Conservation (phyloP, 2,113 vertebrate species). For the Elgaria multicarinata region DNA sequence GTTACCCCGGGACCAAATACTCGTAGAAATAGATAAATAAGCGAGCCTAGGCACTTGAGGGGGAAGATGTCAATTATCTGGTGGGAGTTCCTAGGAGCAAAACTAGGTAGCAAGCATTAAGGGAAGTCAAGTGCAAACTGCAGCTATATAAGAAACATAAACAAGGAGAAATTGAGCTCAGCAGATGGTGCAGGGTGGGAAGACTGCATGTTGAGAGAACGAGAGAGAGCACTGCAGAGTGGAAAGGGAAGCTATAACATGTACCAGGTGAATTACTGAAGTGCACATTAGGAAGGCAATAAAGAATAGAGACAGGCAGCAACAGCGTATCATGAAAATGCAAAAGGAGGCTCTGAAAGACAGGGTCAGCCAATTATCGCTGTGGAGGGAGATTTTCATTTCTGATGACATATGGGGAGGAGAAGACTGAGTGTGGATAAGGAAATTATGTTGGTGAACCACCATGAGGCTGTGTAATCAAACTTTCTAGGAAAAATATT, state of each 20-base stretch:
- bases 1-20: not conserved
- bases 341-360: not conserved
- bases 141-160: not conserved
- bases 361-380: not conserved
- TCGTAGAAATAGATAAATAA: not conserved
- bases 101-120: not conserved
- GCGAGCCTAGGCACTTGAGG: not conserved
- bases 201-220: not conserved
- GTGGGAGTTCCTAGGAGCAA: not conserved
- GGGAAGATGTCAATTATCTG: fast-evolving
- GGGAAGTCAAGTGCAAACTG: conserved; percentile 3
- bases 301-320: conserved; percentile 16
- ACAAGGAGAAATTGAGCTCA: not conserved
- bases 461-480: not conserved
- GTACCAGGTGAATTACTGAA: conserved; percentile 6
- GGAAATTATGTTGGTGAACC: not conserved
- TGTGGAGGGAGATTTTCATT: not conserved
- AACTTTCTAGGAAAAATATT: not conserved
- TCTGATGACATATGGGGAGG: not conserved
- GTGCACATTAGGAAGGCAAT: conserved; percentile 44
- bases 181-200: conserved; percentile 48
- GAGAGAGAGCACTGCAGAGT: not conserved
- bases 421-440: not conserved
- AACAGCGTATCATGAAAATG: not conserved
- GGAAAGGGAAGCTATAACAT: not conserved